A percentile compares a stretch with the other conserved stretches of the same genome.
These are phyloP conservation scores for Taenioides sp. DNA, from an alignment of 2,797 vertebrate species.

Conservation along the genomic window DNA sequence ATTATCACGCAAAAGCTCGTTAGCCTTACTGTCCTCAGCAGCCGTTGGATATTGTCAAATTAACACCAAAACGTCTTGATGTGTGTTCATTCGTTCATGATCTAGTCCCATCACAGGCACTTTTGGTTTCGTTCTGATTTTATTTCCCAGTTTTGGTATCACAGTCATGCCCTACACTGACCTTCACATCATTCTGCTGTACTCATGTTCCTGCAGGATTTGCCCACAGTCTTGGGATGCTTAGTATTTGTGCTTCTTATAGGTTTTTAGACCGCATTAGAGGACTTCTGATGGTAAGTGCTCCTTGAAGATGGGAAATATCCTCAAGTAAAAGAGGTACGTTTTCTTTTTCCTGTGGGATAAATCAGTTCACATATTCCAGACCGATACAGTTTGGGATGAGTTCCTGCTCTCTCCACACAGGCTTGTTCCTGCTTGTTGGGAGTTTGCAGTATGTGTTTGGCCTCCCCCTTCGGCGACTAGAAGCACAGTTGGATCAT, in stretches of 20 bases:
- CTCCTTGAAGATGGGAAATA: constrained; percentile 28
- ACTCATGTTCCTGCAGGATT: constrained; percentile 8
- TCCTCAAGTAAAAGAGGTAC: constrained; percentile 31
- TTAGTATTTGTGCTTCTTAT: constrained; percentile 73
- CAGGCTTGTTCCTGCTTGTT: constrained; percentile 15
- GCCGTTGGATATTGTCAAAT: not conserved
- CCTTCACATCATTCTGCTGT: not conserved
- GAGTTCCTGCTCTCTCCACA: not conserved
- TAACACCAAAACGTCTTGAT: not conserved
- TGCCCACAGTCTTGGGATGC: constrained; percentile 48
- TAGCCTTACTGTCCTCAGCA: not conserved
- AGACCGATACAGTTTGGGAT: not conserved
- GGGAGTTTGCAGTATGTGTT: not conserved
- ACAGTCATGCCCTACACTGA: not conserved
- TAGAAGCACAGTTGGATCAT: not conserved
- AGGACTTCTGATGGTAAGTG: constrained; percentile 52
- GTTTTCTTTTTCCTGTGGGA: not conserved
- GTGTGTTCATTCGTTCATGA: not conserved
- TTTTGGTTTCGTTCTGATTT: not conserved
- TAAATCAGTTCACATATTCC: not conserved
- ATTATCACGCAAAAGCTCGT: not conserved
- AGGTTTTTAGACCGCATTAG: constrained; percentile 66
- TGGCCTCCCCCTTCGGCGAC: not conserved
- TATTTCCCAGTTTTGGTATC: not conserved
- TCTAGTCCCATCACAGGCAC: not conserved